Evolutionary conservation across 1,140 invertebrate genomes (phyloP).

Genomic region (Lordiphosa stackelbergi): DNA sequence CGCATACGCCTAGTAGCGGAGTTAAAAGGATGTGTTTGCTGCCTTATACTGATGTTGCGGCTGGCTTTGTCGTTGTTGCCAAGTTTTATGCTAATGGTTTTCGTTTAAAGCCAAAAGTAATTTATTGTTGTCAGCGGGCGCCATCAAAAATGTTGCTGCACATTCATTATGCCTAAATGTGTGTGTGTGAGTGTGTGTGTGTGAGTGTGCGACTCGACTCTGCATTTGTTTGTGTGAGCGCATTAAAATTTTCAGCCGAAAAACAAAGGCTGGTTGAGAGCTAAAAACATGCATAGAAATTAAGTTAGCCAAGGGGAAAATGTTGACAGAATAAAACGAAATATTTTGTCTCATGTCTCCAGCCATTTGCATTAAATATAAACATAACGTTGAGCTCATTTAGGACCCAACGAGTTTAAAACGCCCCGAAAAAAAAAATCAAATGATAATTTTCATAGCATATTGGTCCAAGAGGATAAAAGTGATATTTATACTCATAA

Average conservation of each 20-base stretch:
- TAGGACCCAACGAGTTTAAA: not conserved
- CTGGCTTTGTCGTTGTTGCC: constrained; percentile 50
- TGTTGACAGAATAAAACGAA: constrained; percentile 38
- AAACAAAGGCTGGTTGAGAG: constrained; percentile 42
- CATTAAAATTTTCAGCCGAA: constrained; percentile 51
- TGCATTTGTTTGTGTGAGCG: constrained; percentile 18
- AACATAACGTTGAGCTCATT: constrained; percentile 1
- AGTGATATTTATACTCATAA: too few relatives aligned
- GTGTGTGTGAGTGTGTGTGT: constrained; percentile 2
- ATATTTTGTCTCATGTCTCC: constrained; percentile 33
- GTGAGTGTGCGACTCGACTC: constrained; percentile 1
- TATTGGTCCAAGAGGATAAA: too few relatives aligned
- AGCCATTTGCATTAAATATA: constrained; percentile 14
- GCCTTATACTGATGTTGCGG: constrained; percentile 23
- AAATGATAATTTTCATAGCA: too few relatives aligned
- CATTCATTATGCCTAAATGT: constrained; percentile 67
- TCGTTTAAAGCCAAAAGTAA: constrained; percentile 75
- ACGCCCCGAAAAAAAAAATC: not conserved
- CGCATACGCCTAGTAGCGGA: constrained; percentile 62
- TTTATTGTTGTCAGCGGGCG: constrained; percentile 74
- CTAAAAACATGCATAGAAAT: constrained; percentile 68
- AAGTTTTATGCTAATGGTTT: constrained; percentile 75
- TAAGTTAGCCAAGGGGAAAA: constrained; percentile 57
- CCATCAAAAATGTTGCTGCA: constrained; percentile 75
- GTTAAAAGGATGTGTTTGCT: constrained; percentile 53